Conservation (phyloP, 2,888 invertebrate genomes). For the Actias luna region DNA sequence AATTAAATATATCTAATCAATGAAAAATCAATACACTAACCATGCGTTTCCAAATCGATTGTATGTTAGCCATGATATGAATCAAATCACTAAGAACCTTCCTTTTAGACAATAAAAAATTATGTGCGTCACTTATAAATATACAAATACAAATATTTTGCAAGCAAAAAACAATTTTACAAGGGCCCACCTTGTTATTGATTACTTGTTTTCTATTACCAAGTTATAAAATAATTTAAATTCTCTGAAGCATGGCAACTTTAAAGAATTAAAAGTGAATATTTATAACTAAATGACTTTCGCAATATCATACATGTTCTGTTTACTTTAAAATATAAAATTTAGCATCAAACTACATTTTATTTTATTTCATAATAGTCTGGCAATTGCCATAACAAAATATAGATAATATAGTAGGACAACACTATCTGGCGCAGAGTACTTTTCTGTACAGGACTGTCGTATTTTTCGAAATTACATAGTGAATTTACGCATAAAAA, state of each 20-base stretch:
- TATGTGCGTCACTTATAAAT: background rate
- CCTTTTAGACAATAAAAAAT: background rate
- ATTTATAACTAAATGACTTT: background rate
- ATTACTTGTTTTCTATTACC: slow-evolving; percentile 27
- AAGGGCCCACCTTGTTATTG: slow-evolving; percentile 19
- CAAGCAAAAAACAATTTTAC: background rate
- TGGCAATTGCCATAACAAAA: background rate
- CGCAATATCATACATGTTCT: background rate
- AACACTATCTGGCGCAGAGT: slow-evolving; percentile 67
- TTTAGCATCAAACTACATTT: too few relatives aligned
- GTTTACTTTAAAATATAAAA: background rate
- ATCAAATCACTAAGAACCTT: background rate
- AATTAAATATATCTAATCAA: too few relatives aligned
- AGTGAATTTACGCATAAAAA: slow-evolving; percentile 67
- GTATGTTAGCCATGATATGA: slow-evolving; percentile 54
- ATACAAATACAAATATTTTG: background rate
- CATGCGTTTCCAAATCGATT: slow-evolving; percentile 59
- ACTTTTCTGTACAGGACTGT: slow-evolving; percentile 54
- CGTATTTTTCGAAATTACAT: slow-evolving; percentile 49
- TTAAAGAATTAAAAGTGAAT: background rate
- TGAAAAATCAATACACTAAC: slow-evolving; percentile 46
- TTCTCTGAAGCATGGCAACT: background rate
- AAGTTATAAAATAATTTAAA: slow-evolving; percentile 28
- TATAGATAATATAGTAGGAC: slow-evolving; percentile 24
- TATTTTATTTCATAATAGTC: too few relatives aligned